Percentiles rank a stretch among this genome's conserved stretches.
These are phyloP conservation scores for Pseudachorutes palmiensis DNA, from an alignment of 1,140 invertebrate genomes.

Conservation along the genomic window DNA sequence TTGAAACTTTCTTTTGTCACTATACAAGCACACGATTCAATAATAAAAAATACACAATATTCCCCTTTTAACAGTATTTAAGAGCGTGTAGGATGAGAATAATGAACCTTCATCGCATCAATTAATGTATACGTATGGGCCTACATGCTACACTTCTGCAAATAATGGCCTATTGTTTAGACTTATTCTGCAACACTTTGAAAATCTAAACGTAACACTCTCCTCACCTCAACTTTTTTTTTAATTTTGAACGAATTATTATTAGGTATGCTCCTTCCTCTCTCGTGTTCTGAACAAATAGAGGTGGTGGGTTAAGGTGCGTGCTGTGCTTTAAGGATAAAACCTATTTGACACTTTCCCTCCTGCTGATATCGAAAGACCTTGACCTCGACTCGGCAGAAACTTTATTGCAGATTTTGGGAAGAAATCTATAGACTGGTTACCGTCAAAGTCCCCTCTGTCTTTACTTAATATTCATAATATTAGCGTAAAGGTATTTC, in stretches of 20 bases:
- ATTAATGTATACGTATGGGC: background rate
- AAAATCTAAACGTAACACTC: too few relatives aligned
- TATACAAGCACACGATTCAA: conserved; percentile 36
- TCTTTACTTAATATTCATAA: too few relatives aligned
- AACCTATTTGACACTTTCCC: background rate
- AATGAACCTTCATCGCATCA: background rate
- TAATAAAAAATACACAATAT: conserved; percentile 37
- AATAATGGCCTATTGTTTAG: background rate
- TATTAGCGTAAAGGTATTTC: too few relatives aligned
- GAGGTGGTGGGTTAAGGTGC: too few relatives aligned
- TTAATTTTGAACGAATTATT: too few relatives aligned
- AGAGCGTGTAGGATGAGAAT: background rate
- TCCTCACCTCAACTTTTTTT: too few relatives aligned
- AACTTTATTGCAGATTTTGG: background rate
- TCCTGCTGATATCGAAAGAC: background rate
- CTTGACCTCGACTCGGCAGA: background rate
- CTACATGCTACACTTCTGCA: background rate
- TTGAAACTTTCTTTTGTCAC: conserved; percentile 26
- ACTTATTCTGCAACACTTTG: background rate
- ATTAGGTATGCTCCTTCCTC: too few relatives aligned
- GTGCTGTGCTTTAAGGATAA: too few relatives aligned
- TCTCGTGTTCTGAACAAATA: too few relatives aligned
- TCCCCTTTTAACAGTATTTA: conserved; percentile 22
- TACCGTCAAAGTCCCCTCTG: background rate
- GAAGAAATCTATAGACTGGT: background rate